Percentiles rank a stretch among this genome's conserved stretches.
Conservation (phyloP, 2,888 invertebrate species). For the Plagodis pulveraria region DNA sequence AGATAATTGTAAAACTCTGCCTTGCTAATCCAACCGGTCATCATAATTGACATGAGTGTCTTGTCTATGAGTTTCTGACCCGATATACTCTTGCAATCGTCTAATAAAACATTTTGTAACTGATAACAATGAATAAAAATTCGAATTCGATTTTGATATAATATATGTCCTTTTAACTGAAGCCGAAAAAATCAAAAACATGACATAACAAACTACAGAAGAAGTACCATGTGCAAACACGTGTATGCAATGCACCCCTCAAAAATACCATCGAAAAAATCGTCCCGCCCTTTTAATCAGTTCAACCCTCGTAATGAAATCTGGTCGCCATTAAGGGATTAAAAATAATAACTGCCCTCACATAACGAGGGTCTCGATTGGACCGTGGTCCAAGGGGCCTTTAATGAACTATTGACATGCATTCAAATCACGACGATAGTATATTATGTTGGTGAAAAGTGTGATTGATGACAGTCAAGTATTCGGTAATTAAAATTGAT, state of each 20-base stretch:
- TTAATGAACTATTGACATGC: conserved; percentile 71
- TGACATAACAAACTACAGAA: too few species aligned
- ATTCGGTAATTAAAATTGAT: not conserved
- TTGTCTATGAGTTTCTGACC: too few species aligned
- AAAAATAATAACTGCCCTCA: conserved; percentile 80
- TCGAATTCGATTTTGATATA: too few species aligned
- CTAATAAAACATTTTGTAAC: too few species aligned
- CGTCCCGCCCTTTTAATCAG: conserved; percentile 78
- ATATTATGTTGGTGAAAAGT: conserved; percentile 17
- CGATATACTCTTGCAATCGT: too few species aligned
- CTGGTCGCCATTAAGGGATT: conserved; percentile 83
- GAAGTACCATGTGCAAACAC: conserved; percentile 1
- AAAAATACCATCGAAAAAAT: conserved; percentile 54
- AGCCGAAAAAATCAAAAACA: too few species aligned
- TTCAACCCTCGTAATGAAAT: conserved; percentile 79
- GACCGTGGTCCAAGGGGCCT: conserved; percentile 55
- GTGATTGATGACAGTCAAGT: conserved; percentile 2
- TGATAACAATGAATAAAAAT: too few species aligned
- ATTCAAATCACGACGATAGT: conserved; percentile 27
- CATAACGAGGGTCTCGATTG: conserved; percentile 57
- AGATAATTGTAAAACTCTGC: too few species aligned
- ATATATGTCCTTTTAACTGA: not conserved
- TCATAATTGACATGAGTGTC: too few species aligned
- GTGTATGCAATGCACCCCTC: conserved; percentile 28
- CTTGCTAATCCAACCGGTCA: too few species aligned